Percentiles rank a stretch among this genome's conserved stretches.
phyloP scores from a whole-genome alignment of 2,113 vertebrate genomes.

The Tamias sibiricus region DNA sequence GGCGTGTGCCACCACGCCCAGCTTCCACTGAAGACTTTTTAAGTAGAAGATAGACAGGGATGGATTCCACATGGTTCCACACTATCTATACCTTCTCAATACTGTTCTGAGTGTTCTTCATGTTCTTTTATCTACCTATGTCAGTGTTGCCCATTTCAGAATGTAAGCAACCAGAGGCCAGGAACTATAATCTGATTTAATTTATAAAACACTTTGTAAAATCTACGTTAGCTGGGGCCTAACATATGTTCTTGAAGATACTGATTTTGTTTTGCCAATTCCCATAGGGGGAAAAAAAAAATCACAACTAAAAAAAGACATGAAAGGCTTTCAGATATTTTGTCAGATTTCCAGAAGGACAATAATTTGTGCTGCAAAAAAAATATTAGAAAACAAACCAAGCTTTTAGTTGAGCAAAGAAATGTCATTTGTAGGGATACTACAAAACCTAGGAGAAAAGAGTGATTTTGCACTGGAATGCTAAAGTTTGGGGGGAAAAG shows the following conservation, averaged over 20 bases:
- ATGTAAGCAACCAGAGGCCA: neutral
- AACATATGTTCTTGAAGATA: neutral
- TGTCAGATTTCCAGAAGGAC: constrained; percentile 12
- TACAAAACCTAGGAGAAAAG: neutral
- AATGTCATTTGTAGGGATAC: neutral
- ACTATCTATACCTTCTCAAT: neutral
- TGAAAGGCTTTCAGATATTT: neutral
- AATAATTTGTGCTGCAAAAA: neutral
- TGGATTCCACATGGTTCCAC: neutral
- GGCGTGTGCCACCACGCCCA: no score
- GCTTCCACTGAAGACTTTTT: neutral
- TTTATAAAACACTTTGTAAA: neutral
- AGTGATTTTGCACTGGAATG: neutral
- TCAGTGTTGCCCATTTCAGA: neutral
- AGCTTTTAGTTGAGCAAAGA: constrained; percentile 23
- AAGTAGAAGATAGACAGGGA: neutral
- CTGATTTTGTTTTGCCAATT: neutral
- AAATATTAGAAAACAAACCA: neutral
- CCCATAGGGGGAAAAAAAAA: neutral
- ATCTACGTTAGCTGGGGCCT: neutral
- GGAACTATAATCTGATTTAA: neutral
- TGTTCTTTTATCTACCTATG: neutral
- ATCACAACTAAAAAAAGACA: neutral
- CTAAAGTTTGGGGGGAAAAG: neutral
- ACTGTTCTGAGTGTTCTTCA: neutral